These are phyloP conservation scores for Chloroclystis v-ata DNA, from an alignment of 2,888 invertebrate species.

Conservation along the genomic window DNA sequence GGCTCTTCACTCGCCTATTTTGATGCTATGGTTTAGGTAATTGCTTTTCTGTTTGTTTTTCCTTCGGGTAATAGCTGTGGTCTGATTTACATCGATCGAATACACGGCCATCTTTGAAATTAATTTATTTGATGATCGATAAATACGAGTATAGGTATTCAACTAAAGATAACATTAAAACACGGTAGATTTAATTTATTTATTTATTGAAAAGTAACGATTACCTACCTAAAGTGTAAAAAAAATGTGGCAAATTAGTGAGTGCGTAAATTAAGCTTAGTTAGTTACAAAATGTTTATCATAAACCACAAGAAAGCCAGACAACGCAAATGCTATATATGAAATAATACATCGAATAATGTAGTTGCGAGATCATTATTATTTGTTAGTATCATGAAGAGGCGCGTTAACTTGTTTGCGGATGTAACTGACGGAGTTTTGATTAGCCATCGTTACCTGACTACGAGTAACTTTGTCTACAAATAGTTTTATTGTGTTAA, in stretches of 20 bases:
- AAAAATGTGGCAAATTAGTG: no score
- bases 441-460: constrained; percentile 47
- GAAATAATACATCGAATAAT: constrained; percentile 13
- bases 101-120: no score
- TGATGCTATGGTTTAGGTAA: constrained; percentile 5
- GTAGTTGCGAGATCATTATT: constrained; percentile 17
- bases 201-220: no score
- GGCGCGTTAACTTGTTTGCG: constrained; percentile 38
- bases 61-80: not conserved
- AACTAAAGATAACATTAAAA: no score
- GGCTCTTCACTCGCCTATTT: constrained; percentile 13
- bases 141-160: no score
- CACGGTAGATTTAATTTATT: no score
- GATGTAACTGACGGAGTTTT: constrained; percentile 42
- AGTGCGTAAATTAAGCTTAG: not conserved
- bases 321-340: constrained; percentile 9
- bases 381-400: constrained; percentile 27
- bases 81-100: not conserved
- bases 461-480: constrained; percentile 24
- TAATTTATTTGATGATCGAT: no score
- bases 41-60: constrained; percentile 7
- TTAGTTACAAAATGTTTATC: constrained; percentile 11
- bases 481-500: not conserved
- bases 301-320: constrained; percentile 16
- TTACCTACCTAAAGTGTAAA: no score